phyloP scores from a whole-genome alignment of 92 coral and sea anemone genomes.

The Phymanthus crucifer region DNA sequence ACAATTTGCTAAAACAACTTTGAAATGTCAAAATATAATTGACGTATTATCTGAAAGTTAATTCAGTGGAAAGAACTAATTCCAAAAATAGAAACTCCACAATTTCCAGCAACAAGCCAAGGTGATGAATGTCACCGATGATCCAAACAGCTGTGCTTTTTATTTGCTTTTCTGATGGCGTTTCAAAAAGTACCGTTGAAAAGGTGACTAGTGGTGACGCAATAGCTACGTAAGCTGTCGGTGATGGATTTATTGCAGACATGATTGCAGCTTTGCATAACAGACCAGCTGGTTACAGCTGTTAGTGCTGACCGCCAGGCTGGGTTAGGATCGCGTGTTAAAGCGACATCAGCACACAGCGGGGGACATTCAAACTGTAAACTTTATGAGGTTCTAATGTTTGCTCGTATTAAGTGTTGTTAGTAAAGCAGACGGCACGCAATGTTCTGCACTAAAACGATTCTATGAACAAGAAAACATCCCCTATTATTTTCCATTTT shows the following conservation, averaged over 20 bases:
- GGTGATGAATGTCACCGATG: background rate
- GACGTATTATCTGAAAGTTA: background rate
- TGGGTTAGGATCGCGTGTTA: background rate
- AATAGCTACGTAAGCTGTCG: background rate
- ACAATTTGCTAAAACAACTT: constrained; percentile 2
- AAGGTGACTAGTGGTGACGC: background rate
- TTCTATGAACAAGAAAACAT: no score
- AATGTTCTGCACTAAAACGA: background rate
- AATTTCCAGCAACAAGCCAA: background rate
- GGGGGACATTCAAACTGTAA: background rate
- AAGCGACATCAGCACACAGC: background rate
- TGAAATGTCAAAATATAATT: background rate
- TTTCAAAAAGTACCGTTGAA: background rate
- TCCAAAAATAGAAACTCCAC: background rate
- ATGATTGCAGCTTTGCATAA: background rate
- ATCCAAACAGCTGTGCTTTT: background rate
- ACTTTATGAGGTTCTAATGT: background rate
- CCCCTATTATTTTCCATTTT: no score
- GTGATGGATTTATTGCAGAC: background rate
- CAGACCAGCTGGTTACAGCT: background rate
- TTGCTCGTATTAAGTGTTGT: background rate
- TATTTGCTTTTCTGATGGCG: background rate
- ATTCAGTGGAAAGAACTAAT: background rate
- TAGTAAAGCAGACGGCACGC: background rate
- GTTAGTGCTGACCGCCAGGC: background rate